Percentiles rank a stretch among this genome's conserved stretches.
phyloP scores from a whole-genome alignment of 2,888 invertebrate genomes.

The Gibbula magus region DNA sequence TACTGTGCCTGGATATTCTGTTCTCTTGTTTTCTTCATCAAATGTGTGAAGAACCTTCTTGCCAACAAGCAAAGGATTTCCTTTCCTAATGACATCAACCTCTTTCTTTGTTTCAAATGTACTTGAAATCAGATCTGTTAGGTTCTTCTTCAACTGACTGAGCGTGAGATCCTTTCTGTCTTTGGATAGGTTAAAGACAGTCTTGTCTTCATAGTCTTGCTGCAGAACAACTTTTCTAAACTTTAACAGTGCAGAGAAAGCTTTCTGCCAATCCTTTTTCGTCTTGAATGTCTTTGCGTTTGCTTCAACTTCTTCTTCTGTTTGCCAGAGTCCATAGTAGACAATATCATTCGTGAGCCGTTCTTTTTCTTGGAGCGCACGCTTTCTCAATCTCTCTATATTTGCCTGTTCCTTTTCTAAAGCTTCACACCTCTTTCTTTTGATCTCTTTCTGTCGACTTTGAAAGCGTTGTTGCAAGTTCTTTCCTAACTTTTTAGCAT shows the following conservation, averaged over 20 bases:
- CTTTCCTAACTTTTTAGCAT: too few species aligned
- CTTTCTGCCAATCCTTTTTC: not conserved
- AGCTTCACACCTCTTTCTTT: too few species aligned
- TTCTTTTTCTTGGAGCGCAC: too few species aligned
- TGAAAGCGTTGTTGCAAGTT: too few species aligned
- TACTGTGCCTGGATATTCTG: slow-evolving; percentile 12
- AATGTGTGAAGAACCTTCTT: not conserved
- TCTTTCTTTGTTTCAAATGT: not conserved
- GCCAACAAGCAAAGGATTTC: not conserved
- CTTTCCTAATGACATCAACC: not conserved
- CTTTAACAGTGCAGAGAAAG: not conserved
- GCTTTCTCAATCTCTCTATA: too few species aligned
- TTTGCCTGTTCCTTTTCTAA: too few species aligned
- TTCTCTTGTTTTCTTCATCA: not conserved
- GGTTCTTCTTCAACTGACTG: not conserved
- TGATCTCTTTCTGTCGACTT: too few species aligned
- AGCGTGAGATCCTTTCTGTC: not conserved
- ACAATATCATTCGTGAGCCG: too few species aligned
- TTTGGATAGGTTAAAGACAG: not conserved
- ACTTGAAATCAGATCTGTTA: not conserved
- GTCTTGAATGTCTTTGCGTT: not conserved
- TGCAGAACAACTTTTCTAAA: not conserved
- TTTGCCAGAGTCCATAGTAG: slow-evolving; percentile 27
- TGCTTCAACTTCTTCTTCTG: not conserved
- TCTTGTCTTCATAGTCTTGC: not conserved